phyloP scores from a whole-genome alignment of 2,797 vertebrate genomes.

The Acestrorhynchus altus region DNA sequence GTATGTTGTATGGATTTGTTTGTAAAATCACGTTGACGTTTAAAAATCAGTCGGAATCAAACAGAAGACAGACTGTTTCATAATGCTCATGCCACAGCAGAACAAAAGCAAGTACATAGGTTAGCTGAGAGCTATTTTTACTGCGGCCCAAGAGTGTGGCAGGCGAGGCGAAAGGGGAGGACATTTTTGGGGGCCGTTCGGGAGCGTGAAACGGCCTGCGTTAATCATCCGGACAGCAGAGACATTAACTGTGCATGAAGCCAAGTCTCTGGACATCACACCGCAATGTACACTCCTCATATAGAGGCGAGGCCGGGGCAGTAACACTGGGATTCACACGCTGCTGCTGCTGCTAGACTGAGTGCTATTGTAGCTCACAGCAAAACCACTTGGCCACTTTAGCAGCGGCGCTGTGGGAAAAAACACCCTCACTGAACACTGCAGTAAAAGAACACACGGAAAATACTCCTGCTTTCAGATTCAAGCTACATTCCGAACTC shows the following conservation, averaged over 20 bases:
- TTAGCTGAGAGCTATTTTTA: constrained; percentile 75
- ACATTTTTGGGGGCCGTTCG: constrained; percentile 70
- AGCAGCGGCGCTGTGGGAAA: constrained; percentile 11
- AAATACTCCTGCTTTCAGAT: neutral
- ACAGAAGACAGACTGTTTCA: constrained; percentile 32
- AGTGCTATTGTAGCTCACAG: constrained; percentile 42
- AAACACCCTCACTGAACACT: constrained; percentile 3
- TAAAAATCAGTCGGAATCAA: constrained; percentile 34
- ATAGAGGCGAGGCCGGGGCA: constrained; percentile 45
- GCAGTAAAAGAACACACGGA: neutral
- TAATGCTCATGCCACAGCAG: constrained; percentile 51
- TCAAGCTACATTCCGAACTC: neutral
- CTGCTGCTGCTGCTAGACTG: constrained; percentile 43
- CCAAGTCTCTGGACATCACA: constrained; percentile 71
- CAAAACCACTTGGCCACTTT: constrained; percentile 45
- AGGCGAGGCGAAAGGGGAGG: constrained; percentile 72
- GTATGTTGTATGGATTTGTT: neutral
- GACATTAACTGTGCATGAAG: constrained; percentile 81
- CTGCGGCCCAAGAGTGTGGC: constrained; percentile 74
- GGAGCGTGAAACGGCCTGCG: constrained; percentile 72
- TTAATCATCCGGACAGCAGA: constrained; percentile 81
- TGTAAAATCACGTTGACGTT: constrained; percentile 18
- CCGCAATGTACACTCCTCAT: constrained; percentile 57
- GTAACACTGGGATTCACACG: constrained; percentile 58
- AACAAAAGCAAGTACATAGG: constrained; percentile 59